Evolutionary conservation across 1,140 invertebrate genomes (phyloP).

Genomic region (Zaprionus vittiger): DNA sequence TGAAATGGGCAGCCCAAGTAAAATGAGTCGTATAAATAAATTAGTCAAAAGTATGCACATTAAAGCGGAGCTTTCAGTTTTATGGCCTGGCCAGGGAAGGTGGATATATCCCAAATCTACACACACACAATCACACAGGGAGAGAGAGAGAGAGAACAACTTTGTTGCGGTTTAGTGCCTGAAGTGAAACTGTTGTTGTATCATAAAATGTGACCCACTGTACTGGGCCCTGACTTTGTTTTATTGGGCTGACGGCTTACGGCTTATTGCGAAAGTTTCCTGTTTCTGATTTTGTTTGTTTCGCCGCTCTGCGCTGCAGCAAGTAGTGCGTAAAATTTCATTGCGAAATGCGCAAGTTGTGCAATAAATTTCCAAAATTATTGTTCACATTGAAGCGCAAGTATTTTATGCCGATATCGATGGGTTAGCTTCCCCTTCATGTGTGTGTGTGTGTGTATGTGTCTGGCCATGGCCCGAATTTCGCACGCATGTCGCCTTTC

Average conservation of each 20-base stretch:
- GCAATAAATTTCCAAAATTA: conserved; percentile 77
- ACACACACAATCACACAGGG: background rate
- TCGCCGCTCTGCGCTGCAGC: conserved; percentile 49
- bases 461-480: conserved; percentile 61
- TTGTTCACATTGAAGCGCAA: conserved; percentile 72
- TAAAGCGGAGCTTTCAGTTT: conserved; percentile 45
- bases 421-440: conserved; percentile 8
- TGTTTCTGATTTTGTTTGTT: conserved; percentile 41
- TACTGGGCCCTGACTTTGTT: conserved; percentile 65
- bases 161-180: conserved; percentile 72
- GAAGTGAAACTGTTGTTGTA: conserved; percentile 40
- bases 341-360: conserved; percentile 77
- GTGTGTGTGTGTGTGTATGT: conserved; percentile 5
- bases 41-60: conserved; percentile 67
- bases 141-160: conserved; percentile 39
- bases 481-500: conserved; percentile 46
- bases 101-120: background rate
- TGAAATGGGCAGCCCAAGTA: conserved; percentile 39
- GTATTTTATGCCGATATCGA: conserved; percentile 49
- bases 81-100: conserved; percentile 34
- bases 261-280: conserved; percentile 54
- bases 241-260: conserved; percentile 55
- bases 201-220: conserved; percentile 76
- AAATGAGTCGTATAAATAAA: conserved; percentile 60
- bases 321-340: conserved; percentile 82